phyloP scores from a whole-genome alignment of 2,888 invertebrate genomes.

The Blomia tropicalis region DNA sequence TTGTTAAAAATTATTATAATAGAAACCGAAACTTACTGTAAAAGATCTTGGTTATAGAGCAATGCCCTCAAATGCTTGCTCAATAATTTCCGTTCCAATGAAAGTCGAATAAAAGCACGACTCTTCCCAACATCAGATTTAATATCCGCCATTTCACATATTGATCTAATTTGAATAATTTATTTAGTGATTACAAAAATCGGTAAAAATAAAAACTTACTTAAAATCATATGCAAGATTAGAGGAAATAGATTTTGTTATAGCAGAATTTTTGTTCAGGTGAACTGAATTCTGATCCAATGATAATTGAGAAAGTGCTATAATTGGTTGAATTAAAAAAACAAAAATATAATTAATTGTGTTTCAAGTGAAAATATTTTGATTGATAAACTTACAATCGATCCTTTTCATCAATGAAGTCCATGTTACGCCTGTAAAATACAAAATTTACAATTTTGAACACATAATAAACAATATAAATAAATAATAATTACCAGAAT shows the following conservation, averaged over 20 bases:
- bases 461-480: too few relatives aligned
- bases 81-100: constrained; percentile 85
- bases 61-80: constrained; percentile 79
- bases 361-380: constrained; percentile 1
- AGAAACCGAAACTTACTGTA: constrained; percentile 27
- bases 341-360: constrained; percentile 20
- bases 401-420: constrained; percentile 75
- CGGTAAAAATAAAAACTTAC: constrained; percentile 32
- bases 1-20: constrained; percentile 7
- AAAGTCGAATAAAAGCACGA: constrained; percentile 84
- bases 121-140: constrained; percentile 82
- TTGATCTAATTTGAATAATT: constrained; percentile 44
- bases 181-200: background rate
- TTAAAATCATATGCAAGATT: constrained; percentile 40
- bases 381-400: constrained; percentile 69
- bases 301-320: constrained; percentile 22
- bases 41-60: constrained; percentile 56
- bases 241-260: constrained; percentile 36
- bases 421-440: constrained; percentile 87
- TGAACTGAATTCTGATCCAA: constrained; percentile 16
- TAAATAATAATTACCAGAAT: too few relatives aligned
- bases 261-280: constrained; percentile 13
- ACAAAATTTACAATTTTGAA: too few relatives aligned
- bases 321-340: background rate
- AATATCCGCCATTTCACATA: constrained; percentile 89